Conservation (phyloP, 2,888 invertebrate species). For the Dolomedes plantarius region DNA sequence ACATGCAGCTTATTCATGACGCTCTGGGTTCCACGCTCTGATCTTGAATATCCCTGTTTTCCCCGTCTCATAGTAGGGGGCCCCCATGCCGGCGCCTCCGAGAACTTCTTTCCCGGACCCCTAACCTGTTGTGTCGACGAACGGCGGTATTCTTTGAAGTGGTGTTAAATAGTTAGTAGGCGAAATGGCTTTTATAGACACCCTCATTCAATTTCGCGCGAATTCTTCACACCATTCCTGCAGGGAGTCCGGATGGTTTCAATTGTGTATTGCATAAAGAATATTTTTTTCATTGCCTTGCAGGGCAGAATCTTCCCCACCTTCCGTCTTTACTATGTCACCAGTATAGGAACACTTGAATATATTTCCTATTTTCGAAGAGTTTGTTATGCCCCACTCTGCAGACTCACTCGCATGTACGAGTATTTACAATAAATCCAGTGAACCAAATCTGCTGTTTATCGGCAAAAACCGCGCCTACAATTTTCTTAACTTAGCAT, state of each 20-base stretch:
- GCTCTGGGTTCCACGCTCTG: too few species aligned
- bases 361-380: too few species aligned
- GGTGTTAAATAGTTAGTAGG: constrained; percentile 42
- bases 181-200: constrained; percentile 15
- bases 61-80: constrained; percentile 15
- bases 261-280: constrained; percentile 5
- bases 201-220: constrained; percentile 2
- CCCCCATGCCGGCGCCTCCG: constrained; percentile 35
- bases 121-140: constrained; percentile 33
- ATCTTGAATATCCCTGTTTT: too few species aligned
- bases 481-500: too few species aligned
- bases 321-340: too few species aligned
- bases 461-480: too few species aligned
- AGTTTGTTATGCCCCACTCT: too few species aligned
- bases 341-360: too few species aligned
- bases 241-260: background rate
- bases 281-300: background rate
- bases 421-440: too few species aligned
- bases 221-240: constrained; percentile 5
- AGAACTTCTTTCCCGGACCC: constrained; percentile 17
- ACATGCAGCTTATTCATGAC: too few species aligned
- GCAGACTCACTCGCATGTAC: too few species aligned
- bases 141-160: constrained; percentile 42
- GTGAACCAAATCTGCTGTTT: too few species aligned
- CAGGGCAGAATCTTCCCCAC: background rate